Evolutionary conservation across 2,888 invertebrate genomes (phyloP), one percentile per base, ranked within the genome.

Genomic region (Lagria hirta): DNA sequence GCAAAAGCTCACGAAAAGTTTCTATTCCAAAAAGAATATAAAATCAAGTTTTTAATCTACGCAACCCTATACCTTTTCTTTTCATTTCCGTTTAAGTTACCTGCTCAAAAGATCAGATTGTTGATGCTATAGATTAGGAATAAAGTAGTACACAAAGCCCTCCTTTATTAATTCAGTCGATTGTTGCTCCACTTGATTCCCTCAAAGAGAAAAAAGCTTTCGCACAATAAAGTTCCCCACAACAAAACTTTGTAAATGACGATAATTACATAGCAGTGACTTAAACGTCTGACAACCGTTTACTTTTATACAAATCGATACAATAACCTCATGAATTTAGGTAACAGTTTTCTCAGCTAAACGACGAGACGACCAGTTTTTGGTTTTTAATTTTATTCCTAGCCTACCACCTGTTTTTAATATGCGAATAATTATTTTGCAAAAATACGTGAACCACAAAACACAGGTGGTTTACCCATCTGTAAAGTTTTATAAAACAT

Each of bases 61-160:
- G 8, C 16, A 46, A 34, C 27, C 23, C 40, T 15, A 17, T 21
- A 13, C 17, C 15, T 37, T 21, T 8, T 35, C 21, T 14, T 40
- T 42, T 23, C 15, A 46, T 36, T 46, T 46, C 46, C 46, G 46
- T 15, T 42, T 40, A 26, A 29, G 30, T 27, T 46, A 42, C 46
- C 41, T 46, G 46, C 41, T 36, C 30, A 41, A 36, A 22, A 41
- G 41, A 46, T 46, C 41, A 41, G 35, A 35, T 36, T 32, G 35
- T 30, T 29, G 46, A 46, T 41, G 34, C 30, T 35, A 46, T 42
- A 46, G 46, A 46, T 46, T 46, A 46, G 46, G 18, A 46, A 27
- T 28, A 41, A 35, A 42, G 41, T 41, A 34, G 35, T 22, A 42
- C 26, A 42, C 34, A 46, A 46, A 40, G 41, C 36, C 7, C 7